Percentiles rank a stretch among this genome's conserved stretches.
Conservation (phyloP, 2,797 vertebrate genomes). For the Sylvia borin region DNA sequence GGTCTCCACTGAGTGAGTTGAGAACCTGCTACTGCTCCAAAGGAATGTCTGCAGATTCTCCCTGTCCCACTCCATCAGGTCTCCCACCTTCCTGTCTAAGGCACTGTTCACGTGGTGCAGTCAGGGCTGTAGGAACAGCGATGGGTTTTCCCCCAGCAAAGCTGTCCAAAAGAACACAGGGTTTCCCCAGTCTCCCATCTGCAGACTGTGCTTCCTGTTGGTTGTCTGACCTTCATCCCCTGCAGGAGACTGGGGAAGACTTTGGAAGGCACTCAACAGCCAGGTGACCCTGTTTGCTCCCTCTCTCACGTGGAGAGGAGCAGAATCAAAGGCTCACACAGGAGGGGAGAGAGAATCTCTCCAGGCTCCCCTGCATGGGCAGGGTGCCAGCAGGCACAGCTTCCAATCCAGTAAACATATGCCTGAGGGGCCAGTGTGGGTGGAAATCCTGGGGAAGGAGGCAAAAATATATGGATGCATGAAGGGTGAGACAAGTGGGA, state of each 20-base stretch:
- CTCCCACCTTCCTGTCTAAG: background rate
- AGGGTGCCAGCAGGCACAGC: background rate
- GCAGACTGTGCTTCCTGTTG: background rate
- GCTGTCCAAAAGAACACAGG: background rate
- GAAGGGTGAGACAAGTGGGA: background rate
- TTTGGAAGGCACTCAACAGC: background rate
- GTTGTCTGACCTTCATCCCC: background rate
- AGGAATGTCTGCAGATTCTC: background rate
- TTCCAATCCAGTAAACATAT: background rate
- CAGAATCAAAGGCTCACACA: background rate
- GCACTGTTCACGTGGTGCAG: rapidly evolving
- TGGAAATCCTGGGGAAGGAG: background rate
- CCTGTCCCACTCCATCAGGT: background rate
- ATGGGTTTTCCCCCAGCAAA: background rate
- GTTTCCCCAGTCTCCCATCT: background rate
- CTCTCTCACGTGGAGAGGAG: background rate
- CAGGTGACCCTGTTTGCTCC: background rate
- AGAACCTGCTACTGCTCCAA: background rate
- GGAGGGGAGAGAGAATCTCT: background rate
- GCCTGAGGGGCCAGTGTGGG: background rate
- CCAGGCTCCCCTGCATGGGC: background rate
- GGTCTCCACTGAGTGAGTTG: background rate
- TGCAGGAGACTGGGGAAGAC: background rate
- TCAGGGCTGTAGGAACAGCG: background rate
- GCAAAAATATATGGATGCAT: background rate